These are phyloP conservation scores for Potamilus streckersoni DNA, from an alignment of 1,140 invertebrate genomes.

Conservation along the genomic window DNA sequence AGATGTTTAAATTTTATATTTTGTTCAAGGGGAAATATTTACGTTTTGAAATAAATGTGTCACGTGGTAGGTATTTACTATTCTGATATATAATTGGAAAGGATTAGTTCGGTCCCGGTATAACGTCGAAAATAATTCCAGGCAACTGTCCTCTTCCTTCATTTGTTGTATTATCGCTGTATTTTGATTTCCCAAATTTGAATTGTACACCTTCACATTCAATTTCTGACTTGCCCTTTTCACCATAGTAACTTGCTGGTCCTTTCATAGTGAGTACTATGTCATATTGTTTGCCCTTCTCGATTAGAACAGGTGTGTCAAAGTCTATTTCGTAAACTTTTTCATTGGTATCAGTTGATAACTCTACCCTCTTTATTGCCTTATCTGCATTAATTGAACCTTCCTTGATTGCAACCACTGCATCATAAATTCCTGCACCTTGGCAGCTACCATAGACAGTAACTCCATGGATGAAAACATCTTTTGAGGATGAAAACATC, in stretches of 20 bases:
- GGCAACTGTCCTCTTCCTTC: conserved; percentile 23
- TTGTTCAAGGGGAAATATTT: too few species aligned
- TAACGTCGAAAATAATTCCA: conserved; percentile 17
- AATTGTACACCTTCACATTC: conserved; percentile 7
- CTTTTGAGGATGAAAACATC: conserved; percentile 14
- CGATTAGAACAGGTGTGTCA: neutral
- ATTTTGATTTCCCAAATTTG: conserved; percentile 3
- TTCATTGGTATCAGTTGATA: conserved; percentile 14
- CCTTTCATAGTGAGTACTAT: conserved; percentile 7
- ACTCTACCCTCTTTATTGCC: conserved; percentile 1
- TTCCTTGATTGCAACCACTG: neutral
- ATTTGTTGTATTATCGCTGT: conserved; percentile 19
- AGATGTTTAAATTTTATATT: too few species aligned
- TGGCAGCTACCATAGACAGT: conserved; percentile 20
- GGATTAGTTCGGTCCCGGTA: too few species aligned
- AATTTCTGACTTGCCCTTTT: neutral
- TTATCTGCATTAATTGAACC: conserved; percentile 2
- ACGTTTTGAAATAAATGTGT: too few species aligned
- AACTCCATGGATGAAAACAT: conserved; percentile 13
- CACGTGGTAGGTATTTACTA: too few species aligned
- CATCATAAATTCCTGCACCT: conserved; percentile 1
- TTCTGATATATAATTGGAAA: too few species aligned
- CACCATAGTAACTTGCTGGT: conserved; percentile 15
- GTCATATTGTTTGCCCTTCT: conserved; percentile 8
- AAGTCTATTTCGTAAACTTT: conserved; percentile 26